Evolutionary conservation across 1,140 invertebrate species (phyloP), one percentile per base, ranked within the genome.

Genomic region (Oscheius sp.): DNA sequence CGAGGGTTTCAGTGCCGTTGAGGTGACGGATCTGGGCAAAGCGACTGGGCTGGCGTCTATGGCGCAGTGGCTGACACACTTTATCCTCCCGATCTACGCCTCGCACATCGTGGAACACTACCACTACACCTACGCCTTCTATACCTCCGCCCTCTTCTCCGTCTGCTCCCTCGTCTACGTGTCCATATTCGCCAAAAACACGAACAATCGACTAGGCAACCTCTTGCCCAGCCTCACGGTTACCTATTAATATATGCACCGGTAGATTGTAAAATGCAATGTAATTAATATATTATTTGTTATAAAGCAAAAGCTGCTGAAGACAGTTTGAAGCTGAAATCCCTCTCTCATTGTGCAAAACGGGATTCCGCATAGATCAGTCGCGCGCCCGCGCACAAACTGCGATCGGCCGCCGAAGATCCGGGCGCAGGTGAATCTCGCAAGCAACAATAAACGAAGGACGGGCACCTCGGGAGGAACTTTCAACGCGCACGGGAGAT

Each of bases 51-150:
- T 83, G 28, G 82, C 82, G 45, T 80, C 81, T 32, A 83, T 83
- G 82, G 77, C 79, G n/a, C 82, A 84, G 72, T 83, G 81, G 81
- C 55, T 70, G 7, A 72, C 76, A n/a, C 82, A 83, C 58, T 84
- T 83, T 59, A 65, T 84, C 45, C 66, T 83, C 10, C 81, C 81
- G 2, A 69, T 83, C 52, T 83, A 83, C 38, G 82, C 81, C n/a
- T 83, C 82, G 1, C 80, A 84, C 36, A 46, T 83, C 2, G 81
- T 84, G 10, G 49, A 79, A 18, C 67, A 75, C 38, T 83, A 68
- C 59, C 81, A 83, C 55, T 83, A 83, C 77, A 83, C 80, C 15
- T 83, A 83, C 62, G 81, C 81, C 15, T 83, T 83, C 68, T 83
- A 83, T 68, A 74, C 81, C 26, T 80, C 77, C 13, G 79, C 81